Percentiles rank a stretch among this genome's conserved stretches.
Evolutionary conservation across 2,888 invertebrate genomes (phyloP).

Genomic region (Amphimallon solstitiale): DNA sequence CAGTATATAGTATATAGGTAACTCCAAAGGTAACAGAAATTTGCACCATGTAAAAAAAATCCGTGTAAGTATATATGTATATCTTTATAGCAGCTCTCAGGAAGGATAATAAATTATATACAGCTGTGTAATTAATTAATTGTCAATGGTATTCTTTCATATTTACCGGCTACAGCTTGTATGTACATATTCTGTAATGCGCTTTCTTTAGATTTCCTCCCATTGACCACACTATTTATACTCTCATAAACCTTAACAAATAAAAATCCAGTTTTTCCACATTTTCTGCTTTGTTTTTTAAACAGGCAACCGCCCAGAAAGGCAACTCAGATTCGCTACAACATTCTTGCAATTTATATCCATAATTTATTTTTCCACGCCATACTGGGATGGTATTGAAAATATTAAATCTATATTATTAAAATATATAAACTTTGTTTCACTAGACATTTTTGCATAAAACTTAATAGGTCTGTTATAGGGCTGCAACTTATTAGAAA

Average conservation of each 20-base stretch:
- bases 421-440: too few species aligned
- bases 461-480: too few species aligned
- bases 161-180: background rate
- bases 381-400: background rate
- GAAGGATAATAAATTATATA: slow-evolving; percentile 2
- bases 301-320: background rate
- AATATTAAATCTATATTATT: background rate
- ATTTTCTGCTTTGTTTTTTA: slow-evolving; percentile 11
- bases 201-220: too few species aligned
- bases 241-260: slow-evolving; percentile 12
- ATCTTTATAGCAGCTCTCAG: slow-evolving; percentile 5
- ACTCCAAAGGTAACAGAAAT: too few species aligned
- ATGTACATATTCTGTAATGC: slow-evolving; percentile 10
- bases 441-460: too few species aligned
- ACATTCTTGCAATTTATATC: slow-evolving; percentile 7
- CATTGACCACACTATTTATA: too few species aligned
- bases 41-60: too few species aligned
- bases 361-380: background rate
- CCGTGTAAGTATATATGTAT: too few species aligned
- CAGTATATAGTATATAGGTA: too few species aligned
- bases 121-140: slow-evolving; percentile 20
- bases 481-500: too few species aligned
- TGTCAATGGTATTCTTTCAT: slow-evolving; percentile 3
- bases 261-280: slow-evolving; percentile 23
- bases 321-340: background rate